Percentiles rank a stretch among this genome's conserved stretches.
Conservation (phyloP, 35 echinoderm and acorn worm genomes). For the Holothuria glaberrima region DNA sequence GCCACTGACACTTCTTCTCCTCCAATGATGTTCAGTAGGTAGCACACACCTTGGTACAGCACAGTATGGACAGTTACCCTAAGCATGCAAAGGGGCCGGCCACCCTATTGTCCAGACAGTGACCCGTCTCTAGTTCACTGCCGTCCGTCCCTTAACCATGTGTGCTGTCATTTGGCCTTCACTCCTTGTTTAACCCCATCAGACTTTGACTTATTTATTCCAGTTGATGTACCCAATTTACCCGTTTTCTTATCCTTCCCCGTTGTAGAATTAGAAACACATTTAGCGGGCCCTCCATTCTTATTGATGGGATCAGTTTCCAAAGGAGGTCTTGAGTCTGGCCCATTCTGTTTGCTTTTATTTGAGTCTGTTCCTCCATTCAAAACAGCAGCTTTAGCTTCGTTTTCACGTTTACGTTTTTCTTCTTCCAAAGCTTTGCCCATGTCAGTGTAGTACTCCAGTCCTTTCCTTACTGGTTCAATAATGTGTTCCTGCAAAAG, state of each 20-base stretch:
- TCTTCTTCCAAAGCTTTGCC: conserved; percentile 92
- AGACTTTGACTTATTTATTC: not conserved
- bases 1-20: too few species aligned
- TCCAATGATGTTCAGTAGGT: too few species aligned
- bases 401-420: conserved; percentile 58
- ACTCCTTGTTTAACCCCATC: conserved; percentile 26
- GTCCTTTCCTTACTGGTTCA: conserved; percentile 84
- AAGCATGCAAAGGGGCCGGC: too few species aligned
- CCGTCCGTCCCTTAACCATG: not conserved
- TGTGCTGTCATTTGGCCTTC: conserved; percentile 28
- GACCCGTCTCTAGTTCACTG: too few species aligned
- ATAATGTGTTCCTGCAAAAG: conserved; percentile 79
- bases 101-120: too few species aligned
- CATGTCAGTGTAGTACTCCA: conserved; percentile 96
- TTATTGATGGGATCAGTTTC: conserved; percentile 38
- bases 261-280: not conserved
- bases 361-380: conserved; percentile 14
- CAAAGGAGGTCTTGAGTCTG: conserved; percentile 4
- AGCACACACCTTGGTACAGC: too few species aligned
- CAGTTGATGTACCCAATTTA: conserved; percentile 4
- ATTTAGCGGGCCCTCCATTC: conserved; percentile 7
- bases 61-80: too few species aligned
- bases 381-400: not conserved
- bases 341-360: conserved; percentile 44
- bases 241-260: conserved; percentile 34